phyloP scores from a whole-genome alignment of 2,113 vertebrate genomes.

The Capricornis sumatraensis region DNA sequence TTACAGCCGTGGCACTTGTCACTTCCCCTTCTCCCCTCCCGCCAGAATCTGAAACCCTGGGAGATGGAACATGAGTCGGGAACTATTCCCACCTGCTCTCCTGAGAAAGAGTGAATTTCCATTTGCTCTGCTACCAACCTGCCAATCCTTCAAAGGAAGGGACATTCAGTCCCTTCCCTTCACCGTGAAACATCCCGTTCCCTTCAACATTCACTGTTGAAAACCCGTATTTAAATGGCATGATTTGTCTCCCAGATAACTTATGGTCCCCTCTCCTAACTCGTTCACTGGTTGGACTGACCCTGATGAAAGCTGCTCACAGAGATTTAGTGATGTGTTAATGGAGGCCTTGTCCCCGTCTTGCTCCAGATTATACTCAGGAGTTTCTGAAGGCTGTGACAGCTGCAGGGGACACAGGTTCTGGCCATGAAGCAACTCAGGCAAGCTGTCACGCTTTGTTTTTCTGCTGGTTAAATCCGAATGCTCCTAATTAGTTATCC shows the following conservation, averaged over 20 bases:
- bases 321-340: constrained; percentile 78
- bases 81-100: not conserved
- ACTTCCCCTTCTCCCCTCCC: not conserved
- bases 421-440: constrained; percentile 71
- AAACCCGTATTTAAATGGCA: constrained; percentile 35
- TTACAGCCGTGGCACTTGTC: not conserved
- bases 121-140: not conserved
- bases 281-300: constrained; percentile 39
- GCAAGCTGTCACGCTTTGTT: constrained; percentile 85
- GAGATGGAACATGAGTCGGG: not conserved
- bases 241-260: constrained; percentile 34
- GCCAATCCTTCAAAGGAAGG: not conserved
- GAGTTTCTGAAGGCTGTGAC: not conserved
- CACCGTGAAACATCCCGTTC: not conserved
- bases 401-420: constrained; percentile 35
- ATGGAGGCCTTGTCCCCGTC: constrained; percentile 61
- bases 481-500: constrained; percentile 87
- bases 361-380: constrained; percentile 36
- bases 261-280: not conserved
- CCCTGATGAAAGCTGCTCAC: constrained; percentile 75
- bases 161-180: not conserved
- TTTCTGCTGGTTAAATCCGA: constrained; percentile 88
- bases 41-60: not conserved
- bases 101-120: not conserved
- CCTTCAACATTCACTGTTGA: not conserved